Base-by-base conservation (phyloP, 2,888 invertebrate genomes). In the Carabus problematicus region DNA sequence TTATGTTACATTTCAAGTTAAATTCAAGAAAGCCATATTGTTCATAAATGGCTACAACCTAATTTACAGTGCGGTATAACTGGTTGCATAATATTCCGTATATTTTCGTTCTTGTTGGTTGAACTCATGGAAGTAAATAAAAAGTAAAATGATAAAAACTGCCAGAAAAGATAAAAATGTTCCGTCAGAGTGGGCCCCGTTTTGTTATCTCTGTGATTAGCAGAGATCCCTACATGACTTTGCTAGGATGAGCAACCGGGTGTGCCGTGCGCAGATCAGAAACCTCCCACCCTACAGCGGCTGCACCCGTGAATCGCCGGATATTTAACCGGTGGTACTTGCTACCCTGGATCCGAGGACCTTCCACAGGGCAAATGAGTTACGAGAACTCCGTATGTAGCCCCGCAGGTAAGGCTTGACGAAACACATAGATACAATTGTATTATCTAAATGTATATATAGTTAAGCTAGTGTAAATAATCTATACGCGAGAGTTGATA, bases 331-430 rank as follows among this genome's bases (percentile, higher is more conserved):
- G 18, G 12, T 29, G 60, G 67, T 67, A 67, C 60, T 67, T 60
- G 40, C 67, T 67, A 67, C 67, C 67, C 16, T 7, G 18, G 60
- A 67, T 67, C 67, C 67, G 67, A 67, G 67, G 67, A 67, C 67
- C 67, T 67, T 67, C 67, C 67, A 45, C 67, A 67, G 60, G 67
- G 60, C 42, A 14, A 40, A 29, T 66, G 67, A 67, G 67, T 41
- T 29, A 67, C 60, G 7, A 60, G 29, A 19, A 60, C 67, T 41
- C 67, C 67, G 67, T 67, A 12, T 67, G 67, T 60, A 54, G 54
- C 60, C 67, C 60, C 60, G 54, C 18, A 16, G 19, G 67, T 40
- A 52, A 29, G 67, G 67, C 41, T 67, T 60, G 39, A 52, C 67
- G 54, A 52, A 60, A 67, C 60, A 19, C 7, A 14, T 0, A 49